Percentiles rank a stretch among this genome's conserved stretches.
Conservation (phyloP, 1,140 invertebrate genomes). For the Drosophila dunni region DNA sequence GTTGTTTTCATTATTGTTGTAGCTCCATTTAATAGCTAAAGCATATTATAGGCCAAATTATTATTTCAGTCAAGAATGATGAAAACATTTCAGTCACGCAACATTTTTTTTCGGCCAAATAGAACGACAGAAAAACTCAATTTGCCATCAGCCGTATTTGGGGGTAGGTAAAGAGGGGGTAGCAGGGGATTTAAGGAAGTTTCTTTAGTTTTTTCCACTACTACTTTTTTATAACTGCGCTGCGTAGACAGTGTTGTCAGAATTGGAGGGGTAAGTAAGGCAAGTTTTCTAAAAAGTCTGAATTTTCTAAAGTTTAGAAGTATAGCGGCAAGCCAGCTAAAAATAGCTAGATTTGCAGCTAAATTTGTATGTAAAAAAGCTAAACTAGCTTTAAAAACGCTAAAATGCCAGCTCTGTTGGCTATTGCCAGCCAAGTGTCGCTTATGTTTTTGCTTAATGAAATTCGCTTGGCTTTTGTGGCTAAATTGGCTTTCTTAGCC, state of each 20-base stretch:
- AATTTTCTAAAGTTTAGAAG: too few species aligned
- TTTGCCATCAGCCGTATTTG: slow-evolving; percentile 22
- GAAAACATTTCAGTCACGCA: slow-evolving; percentile 63
- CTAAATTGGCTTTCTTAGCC: slow-evolving; percentile 15
- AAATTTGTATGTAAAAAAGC: too few species aligned
- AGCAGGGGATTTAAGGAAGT: slow-evolving; percentile 27
- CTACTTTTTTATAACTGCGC: neutral
- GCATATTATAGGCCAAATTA: slow-evolving; percentile 41
- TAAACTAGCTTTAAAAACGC: too few species aligned
- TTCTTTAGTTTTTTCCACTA: neutral
- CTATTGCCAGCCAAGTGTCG: slow-evolving; percentile 36
- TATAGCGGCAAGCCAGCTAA: too few species aligned
- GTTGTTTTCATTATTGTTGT: slow-evolving; percentile 19
- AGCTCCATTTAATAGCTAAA: slow-evolving; percentile 39
- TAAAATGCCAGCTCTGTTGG: neutral
- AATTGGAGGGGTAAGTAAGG: too few species aligned
- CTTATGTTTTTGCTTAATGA: slow-evolving; percentile 48
- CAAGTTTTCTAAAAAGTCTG: too few species aligned
- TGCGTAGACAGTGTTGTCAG: too few species aligned
- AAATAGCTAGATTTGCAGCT: too few species aligned
- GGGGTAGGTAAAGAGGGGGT: neutral
- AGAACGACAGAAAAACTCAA: slow-evolving; percentile 50
- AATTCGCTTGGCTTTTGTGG: slow-evolving; percentile 40
- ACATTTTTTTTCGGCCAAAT: slow-evolving; percentile 31
- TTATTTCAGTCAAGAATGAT: slow-evolving; percentile 48